Evolutionary conservation across 2,113 vertebrate genomes (phyloP), one percentile per base, ranked within the genome.

Genomic region (Scalopus aquaticus): DNA sequence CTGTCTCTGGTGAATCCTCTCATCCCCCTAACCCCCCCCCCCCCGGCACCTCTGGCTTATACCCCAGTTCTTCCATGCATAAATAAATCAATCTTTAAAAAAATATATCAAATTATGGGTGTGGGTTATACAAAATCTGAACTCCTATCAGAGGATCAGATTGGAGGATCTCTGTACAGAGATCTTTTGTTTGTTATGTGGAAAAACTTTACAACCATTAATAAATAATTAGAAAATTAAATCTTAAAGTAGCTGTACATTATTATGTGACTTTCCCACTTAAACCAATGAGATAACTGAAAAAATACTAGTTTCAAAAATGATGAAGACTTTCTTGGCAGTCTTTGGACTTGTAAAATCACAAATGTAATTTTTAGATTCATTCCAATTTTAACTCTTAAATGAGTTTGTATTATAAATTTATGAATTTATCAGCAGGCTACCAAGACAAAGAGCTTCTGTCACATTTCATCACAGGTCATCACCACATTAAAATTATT

Each of bases 181-280:
- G 17, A 19, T n/a, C 46, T 91, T 6, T 13, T 5, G 16, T 46
- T 86, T 30, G 13, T 20, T 54, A 2, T 9, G 35, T 46, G 46
- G n/a, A 32, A 78, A 88, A 91, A 67, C n/a, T 92, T 81, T 26
- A 6, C 58, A 46, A 82, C 9, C 74, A 62, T 56, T 6, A 73
- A 65, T 67, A 69, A 32, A 35, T 54, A 88, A 74, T 76, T 49
- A 77, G 67, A 30, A 94, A 76, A 74, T 58, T 62, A 94, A 86
- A 72, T 28, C 19, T 83, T 85, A 49, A 62, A 82, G 56, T 1
- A 88, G 69, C 83, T 37, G 7, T 20, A 58, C 12, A 49, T 49
- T 49, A 49, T 12, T 49, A 12, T 49, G 46, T 12, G 30, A 37
- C 77, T 90, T 81, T 74, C 3, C 11, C 20, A 62, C 12, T 74